Percentiles rank a stretch among this genome's conserved stretches.
These are phyloP conservation scores for Poeciliopsis turneri DNA, from an alignment of 2,797 vertebrate species.

Conservation along the genomic window DNA sequence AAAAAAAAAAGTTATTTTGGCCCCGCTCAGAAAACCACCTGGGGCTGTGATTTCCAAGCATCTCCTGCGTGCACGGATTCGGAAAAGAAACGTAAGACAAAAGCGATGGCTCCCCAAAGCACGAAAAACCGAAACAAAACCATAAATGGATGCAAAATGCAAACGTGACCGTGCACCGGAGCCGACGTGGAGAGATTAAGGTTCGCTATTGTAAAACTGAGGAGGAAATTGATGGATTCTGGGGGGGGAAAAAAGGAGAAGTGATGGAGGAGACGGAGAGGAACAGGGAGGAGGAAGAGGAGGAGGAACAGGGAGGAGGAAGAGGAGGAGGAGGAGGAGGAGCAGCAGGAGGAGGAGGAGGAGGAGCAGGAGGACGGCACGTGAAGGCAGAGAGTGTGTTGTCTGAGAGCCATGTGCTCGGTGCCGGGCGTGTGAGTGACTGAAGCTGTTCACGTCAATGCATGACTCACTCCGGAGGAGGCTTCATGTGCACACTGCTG, in stretches of 20 bases:
- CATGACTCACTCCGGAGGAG: conserved; percentile 68
- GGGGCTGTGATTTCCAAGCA: conserved; percentile 25
- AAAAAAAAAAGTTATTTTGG: conserved; percentile 6
- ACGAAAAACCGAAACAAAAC: neutral
- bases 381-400: conserved; percentile 75
- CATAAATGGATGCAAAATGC: neutral
- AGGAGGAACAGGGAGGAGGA: neutral
- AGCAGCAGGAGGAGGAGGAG: neutral
- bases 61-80: conserved; percentile 21
- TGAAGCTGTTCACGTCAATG: conserved; percentile 50
- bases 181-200: conserved; percentile 17
- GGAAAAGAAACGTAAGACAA: conserved; percentile 33
- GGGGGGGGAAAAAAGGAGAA: conserved; percentile 16
- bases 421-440: conserved; percentile 60
- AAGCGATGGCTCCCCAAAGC: neutral
- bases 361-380: conserved; percentile 54
- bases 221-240: conserved; percentile 49
- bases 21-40: neutral
- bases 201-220: conserved; percentile 37
- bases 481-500: neutral
- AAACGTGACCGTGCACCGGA: neutral
- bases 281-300: neutral
- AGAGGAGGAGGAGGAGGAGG: neutral
- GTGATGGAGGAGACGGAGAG: conserved; percentile 25
- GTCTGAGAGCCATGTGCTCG: conserved; percentile 74